Percentiles rank a stretch among this genome's conserved stretches.
These are phyloP conservation scores for Lumbricus terrestris DNA, from an alignment of 2,888 invertebrate genomes.

Conservation along the genomic window DNA sequence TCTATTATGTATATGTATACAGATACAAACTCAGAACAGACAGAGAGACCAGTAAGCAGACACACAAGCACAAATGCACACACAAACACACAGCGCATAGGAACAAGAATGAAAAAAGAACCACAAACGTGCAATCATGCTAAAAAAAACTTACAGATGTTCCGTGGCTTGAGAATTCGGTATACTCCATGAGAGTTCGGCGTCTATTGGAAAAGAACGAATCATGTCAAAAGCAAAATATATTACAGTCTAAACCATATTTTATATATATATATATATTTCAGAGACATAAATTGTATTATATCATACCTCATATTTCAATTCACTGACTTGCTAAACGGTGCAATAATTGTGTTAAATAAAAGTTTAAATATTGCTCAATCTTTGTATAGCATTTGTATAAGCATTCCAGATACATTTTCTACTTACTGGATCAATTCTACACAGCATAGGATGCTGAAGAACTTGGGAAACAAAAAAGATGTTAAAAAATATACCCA, in stretches of 20 bases:
- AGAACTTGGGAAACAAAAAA: not conserved
- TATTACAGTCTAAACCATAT: not conserved
- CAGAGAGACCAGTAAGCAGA: too few species aligned
- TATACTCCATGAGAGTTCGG: constrained; percentile 79
- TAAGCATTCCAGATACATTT: not conserved
- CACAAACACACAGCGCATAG: too few species aligned
- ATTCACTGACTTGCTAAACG: not conserved
- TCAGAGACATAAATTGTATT: not conserved
- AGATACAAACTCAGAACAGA: too few species aligned
- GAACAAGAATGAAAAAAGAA: too few species aligned
- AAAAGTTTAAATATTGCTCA: not conserved
- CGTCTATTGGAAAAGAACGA: not conserved
- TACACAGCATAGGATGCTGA: not conserved
- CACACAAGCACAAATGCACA: too few species aligned
- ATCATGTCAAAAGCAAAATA: not conserved
- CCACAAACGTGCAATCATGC: not conserved
- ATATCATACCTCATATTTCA: not conserved
- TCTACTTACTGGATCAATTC: not conserved
- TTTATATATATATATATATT: not conserved
- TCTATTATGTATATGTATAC: too few species aligned
- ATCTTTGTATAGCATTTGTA: not conserved
- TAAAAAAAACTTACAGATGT: constrained; percentile 61
- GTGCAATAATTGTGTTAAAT: not conserved
- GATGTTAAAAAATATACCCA: not conserved
- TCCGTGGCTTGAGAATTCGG: constrained; percentile 84